These are phyloP conservation scores for Australoheros scitulus DNA, from an alignment of 2,113 vertebrate species.

Conservation along the genomic window DNA sequence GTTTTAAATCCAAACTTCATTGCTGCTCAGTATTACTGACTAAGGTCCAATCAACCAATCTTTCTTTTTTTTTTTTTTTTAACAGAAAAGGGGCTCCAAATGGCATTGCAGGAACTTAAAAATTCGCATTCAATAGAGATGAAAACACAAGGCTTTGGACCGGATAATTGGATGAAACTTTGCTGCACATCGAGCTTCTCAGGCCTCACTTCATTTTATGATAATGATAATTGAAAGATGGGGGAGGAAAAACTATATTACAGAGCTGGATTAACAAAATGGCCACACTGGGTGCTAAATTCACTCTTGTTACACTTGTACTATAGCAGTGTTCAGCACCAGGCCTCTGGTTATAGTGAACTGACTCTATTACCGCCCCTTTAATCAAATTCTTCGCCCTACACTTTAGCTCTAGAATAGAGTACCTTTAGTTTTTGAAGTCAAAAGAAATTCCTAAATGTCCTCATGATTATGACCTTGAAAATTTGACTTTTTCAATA, in stretches of 20 bases:
- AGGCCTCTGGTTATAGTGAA: conserved; percentile 69
- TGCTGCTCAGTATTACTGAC: conserved; percentile 48
- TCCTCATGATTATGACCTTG: conserved; percentile 24
- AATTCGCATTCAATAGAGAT: conserved; percentile 76
- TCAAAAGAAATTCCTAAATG: conserved; percentile 45
- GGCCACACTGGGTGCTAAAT: conserved; percentile 64
- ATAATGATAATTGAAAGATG: conserved; percentile 82
- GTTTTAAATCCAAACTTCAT: conserved; percentile 30
- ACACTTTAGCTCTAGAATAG: conserved; percentile 39
- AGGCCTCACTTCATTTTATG: conserved; percentile 76
- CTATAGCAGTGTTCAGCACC: conserved; percentile 55
- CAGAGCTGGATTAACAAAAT: conserved; percentile 75
- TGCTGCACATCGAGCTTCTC: conserved; percentile 66
- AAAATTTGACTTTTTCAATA: conserved; percentile 14
- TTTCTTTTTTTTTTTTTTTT: conserved; percentile 55
- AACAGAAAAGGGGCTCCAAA: conserved; percentile 35
- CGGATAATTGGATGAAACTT: conserved; percentile 79
- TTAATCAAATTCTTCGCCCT: conserved; percentile 72
- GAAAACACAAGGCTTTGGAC: conserved; percentile 75
- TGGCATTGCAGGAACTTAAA: conserved; percentile 59
- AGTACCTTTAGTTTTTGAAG: conserved; percentile 38
- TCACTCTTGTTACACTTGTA: conserved; percentile 71
- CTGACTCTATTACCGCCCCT: conserved; percentile 63
- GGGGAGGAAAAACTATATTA: conserved; percentile 73
- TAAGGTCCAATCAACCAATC: conserved; percentile 34